Evolutionary conservation across 2,113 vertebrate genomes (phyloP), one percentile per base, ranked within the genome.

Genomic region (Dasypus novemcinctus): DNA sequence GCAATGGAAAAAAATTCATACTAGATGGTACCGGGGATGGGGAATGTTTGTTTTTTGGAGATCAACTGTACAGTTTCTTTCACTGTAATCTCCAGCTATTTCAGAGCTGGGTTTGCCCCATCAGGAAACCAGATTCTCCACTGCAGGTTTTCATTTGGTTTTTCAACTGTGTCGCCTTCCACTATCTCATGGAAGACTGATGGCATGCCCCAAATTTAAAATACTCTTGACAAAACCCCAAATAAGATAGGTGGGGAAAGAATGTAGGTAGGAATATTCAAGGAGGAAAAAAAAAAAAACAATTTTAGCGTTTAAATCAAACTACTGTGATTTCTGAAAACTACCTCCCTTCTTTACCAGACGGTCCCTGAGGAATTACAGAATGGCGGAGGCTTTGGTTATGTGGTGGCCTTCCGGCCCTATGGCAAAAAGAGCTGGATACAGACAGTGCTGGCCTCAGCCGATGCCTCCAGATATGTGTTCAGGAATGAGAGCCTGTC

Each of bases 361-460:
- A 99, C 99, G 0, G 99, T 99, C 86, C 99, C 99, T 0, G 99
- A 99, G 97, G 99, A 99, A 97, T 98, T 99, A 85, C 99, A 99
- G 98, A 99, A 99, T 0, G 99, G 99, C 15, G 98, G 99, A 0
- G 99, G 99, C n/a, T 99, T 99, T 0, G 99, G 99, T 8, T 99
- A 99, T 0, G 99, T 99, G 72, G 99, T 99, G 68, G 99, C 99
- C 7, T 99, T 99, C 96, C 98, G 99, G 59, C 99, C 99, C 0
- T 97, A 98, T 0, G 99, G 99, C 15, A 98, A 99, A 41, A 96
- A 99, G 2, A 99, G 99, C 69, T 99, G 99, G 99, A 99, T 99
- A 99, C 99, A 99, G 98, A 99, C 99, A 0, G 99, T 99, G 0
- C 99, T 99, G 78, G 99, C 99, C 7, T 99, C 99, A 0, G 98